Evolutionary conservation across 2,797 vertebrate genomes (phyloP), one percentile per base, ranked within the genome.

Genomic region (Rhadinocentrus ornatus): DNA sequence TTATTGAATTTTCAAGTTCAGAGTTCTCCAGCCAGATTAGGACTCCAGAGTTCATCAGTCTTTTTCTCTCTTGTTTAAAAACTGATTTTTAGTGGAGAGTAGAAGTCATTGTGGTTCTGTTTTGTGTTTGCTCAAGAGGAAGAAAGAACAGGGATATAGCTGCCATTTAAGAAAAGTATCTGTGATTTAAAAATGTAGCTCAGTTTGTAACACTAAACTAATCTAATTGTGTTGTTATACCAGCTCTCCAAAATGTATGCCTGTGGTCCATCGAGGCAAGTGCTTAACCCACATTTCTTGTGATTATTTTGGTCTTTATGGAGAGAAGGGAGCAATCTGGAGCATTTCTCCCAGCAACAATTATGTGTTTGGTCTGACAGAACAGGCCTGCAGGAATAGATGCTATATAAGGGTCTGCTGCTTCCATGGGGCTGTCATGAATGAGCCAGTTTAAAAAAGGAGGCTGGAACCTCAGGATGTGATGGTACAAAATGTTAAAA

Each of bases 341-440:
- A 71, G 34, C n/a, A 3, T 66, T 52, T 56, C 44, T 58, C 26
- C 73, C 26, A 39, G 61, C 48, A 75, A 77, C 62, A 74, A 62
- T 64, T 53, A 26, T 59, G 65, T 72, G 62, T 83, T 69, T 55
- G 54, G 44, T 73, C 78, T 81, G 69, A 85, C 77, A 63, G 81
- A 70, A 78, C 71, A 71, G 26, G 78, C 82, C 86, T 75, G 70
- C 72, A 78, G 78, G 80, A 73, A 54, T 8, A 24, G 60, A 67
- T 81, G 82, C 68, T 80, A 83, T 85, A 81, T 87, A 81, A 78
- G 82, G 84, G 53, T 64, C 64, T 52, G 18, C 18, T 31, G 81
- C 41, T 57, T 57, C 59, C 53, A 48, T 20, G n/a, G 20, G 20
- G 31, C 66, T 2, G 0, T 24, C 0, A 13, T 63, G 58, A 68